Evolutionary conservation across 2,888 invertebrate species (phyloP).

Genomic region (Drosophila pullipes): DNA sequence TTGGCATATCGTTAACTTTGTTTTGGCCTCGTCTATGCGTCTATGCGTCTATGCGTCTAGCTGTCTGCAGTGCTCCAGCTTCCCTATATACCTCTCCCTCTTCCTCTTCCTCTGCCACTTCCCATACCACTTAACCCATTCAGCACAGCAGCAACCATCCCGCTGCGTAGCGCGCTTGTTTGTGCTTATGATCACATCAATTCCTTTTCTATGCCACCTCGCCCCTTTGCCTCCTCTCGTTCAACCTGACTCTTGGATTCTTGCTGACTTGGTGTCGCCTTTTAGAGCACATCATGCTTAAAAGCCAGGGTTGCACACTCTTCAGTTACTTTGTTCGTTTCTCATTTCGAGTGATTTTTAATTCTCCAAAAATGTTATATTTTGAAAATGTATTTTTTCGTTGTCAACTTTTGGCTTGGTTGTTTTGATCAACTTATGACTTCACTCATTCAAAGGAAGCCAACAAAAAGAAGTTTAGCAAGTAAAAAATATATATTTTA

Average conservation of each 20-base stretch:
- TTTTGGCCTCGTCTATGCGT: conserved; percentile 40
- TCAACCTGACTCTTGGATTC: conserved; percentile 6
- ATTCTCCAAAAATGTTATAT: neutral
- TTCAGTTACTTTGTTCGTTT: neutral
- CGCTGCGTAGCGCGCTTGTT: conserved; percentile 34
- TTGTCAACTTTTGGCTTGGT: neutral
- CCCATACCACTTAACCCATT: conserved; percentile 33
- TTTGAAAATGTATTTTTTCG: too few species aligned
- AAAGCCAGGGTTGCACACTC: conserved; percentile 33
- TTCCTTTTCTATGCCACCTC: conserved; percentile 33
- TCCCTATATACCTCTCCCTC: neutral
- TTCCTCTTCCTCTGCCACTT: too few species aligned
- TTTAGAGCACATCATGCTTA: conserved; percentile 12
- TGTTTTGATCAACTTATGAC: neutral
- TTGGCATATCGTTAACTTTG: conserved; percentile 56
- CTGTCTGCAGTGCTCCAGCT: conserved; percentile 42
- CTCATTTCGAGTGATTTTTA: neutral
- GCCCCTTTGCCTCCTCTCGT: neutral
- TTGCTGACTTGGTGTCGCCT: conserved; percentile 52
- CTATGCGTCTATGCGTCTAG: conserved; percentile 46
- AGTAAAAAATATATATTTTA: neutral
- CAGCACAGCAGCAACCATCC: conserved; percentile 25
- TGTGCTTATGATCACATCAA: conserved; percentile 54
- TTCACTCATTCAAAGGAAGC: neutral
- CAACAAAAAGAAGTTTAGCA: neutral